Evolutionary conservation across 2,888 invertebrate genomes (phyloP), one percentile per base, ranked within the genome.

Genomic region (Lysandra bellargus): DNA sequence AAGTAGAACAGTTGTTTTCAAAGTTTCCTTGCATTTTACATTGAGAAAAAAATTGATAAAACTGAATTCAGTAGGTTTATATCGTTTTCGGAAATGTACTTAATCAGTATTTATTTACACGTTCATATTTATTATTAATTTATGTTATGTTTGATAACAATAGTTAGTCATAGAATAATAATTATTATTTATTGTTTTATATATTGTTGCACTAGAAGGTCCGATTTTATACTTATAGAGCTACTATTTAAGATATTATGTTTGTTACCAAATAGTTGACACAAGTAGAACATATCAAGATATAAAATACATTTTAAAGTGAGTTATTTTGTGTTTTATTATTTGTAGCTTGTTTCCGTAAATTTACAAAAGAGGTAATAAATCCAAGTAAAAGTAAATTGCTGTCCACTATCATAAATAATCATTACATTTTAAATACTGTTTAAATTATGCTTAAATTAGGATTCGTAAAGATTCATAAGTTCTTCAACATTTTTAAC

Each of bases 271-370:
- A 53, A 12, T 75, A 44, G 9, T 49, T 44, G 17, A 44, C 44
- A 40, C 14, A 57, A 49, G 33, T 76, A 76, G 76, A 57, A 76
- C 76, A 76, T 76, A 75, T 53, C 53, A 30, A 53, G 23, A 75
- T 75, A 76, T 76, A 76, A 76, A 76, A 53, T 76, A 76, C 76
- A 76, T 14, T 76, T 57, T 57, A 76, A 57, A 76, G 53, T 37
- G 76, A 57, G 76, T 76, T 76, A 53, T 49, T 53, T 76, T 76
- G 76, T 57, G 76, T 76, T 76, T 76, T 76, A 76, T 76, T 76
- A 7, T 30, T 5, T 30, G 9, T 30, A 75, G 30, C n/a, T 53
- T 76, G 33, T 53, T 44, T 75, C 4, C 9, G 12, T 75, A 53
- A 30, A 12, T 49, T 23, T 5, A 40, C 44, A 44, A 44, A 23